These are phyloP conservation scores for Scaptomyza cyrtandrae DNA, from an alignment of 2,888 invertebrate species.

Conservation along the genomic window DNA sequence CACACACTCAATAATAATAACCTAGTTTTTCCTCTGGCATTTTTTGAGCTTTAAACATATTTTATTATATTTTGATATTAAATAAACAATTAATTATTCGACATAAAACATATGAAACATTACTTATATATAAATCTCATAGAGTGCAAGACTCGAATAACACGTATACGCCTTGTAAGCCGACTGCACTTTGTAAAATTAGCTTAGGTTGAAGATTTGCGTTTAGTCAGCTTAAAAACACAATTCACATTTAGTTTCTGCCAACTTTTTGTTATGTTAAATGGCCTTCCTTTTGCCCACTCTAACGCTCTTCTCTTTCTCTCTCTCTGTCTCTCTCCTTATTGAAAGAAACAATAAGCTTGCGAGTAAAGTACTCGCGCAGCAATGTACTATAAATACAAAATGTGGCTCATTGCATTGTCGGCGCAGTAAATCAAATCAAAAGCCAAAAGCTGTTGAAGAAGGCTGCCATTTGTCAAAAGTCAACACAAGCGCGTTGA, in stretches of 20 bases:
- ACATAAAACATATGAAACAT: background rate
- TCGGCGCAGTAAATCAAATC: constrained; percentile 70
- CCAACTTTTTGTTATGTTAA: constrained; percentile 24
- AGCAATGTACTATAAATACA: constrained; percentile 34
- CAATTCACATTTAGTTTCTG: constrained; percentile 50
- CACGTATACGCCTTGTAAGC: constrained; percentile 51
- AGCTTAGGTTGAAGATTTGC: background rate
- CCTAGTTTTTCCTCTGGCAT: background rate
- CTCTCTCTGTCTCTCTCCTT: background rate
- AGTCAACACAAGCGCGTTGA: constrained; percentile 79
- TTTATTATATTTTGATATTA: background rate
- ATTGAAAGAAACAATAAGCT: constrained; percentile 29
- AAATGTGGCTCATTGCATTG: constrained; percentile 67
- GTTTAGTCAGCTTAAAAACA: constrained; percentile 51
- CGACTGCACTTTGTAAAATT: constrained; percentile 11
- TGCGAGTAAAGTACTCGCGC: constrained; percentile 24
- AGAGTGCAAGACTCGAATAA: background rate
- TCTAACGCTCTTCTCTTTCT: background rate
- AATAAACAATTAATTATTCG: background rate
- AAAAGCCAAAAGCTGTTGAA: constrained; percentile 43
- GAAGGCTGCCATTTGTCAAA: constrained; percentile 72
- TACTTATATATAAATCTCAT: background rate
- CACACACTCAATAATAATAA: background rate
- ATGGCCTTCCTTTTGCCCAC: background rate
- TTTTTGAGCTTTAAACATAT: background rate